Evolutionary conservation across 2,113 vertebrate genomes (phyloP).

Genomic region (Origma solitaria): DNA sequence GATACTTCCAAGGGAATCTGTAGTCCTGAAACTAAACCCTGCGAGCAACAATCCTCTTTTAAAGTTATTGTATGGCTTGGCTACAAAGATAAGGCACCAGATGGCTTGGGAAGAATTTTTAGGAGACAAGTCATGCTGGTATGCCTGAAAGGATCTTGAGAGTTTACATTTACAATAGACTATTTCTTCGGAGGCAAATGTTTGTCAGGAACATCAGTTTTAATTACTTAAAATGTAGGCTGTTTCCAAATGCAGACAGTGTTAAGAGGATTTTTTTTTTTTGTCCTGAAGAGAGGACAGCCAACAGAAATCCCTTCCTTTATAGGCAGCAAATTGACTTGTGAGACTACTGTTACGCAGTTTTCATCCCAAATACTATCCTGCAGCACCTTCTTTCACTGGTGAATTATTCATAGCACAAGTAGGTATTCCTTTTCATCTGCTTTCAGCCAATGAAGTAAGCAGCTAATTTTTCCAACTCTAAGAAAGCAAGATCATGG

Average conservation of each 20-base stretch:
- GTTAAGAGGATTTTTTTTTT: background rate
- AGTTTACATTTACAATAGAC: conserved; percentile 40
- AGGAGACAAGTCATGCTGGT: conserved; percentile 41
- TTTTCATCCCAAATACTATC: background rate
- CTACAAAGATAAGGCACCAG: conserved; percentile 61
- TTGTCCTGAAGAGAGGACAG: background rate
- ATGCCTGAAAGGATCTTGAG: conserved; percentile 38
- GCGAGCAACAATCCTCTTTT: conserved; percentile 7
- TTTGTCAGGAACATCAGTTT: conserved; percentile 42
- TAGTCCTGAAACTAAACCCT: background rate
- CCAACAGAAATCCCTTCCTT: background rate
- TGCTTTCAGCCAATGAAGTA: background rate
- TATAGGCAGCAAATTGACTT: background rate
- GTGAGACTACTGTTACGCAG: background rate
- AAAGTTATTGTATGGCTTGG: conserved; percentile 61
- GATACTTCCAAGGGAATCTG: background rate
- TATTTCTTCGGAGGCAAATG: conserved; percentile 32
- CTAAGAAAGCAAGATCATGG: background rate
- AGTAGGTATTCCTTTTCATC: background rate
- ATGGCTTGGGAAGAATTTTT: conserved; percentile 66
- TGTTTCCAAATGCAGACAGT: conserved; percentile 32
- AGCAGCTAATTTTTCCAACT: background rate
- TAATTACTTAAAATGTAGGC: conserved; percentile 43
- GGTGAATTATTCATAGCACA: background rate
- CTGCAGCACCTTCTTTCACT: background rate